A percentile compares a stretch with the other conserved stretches of the same genome.
Evolutionary conservation across 2,888 invertebrate genomes (phyloP).

Genomic region (Hipparchia semele): DNA sequence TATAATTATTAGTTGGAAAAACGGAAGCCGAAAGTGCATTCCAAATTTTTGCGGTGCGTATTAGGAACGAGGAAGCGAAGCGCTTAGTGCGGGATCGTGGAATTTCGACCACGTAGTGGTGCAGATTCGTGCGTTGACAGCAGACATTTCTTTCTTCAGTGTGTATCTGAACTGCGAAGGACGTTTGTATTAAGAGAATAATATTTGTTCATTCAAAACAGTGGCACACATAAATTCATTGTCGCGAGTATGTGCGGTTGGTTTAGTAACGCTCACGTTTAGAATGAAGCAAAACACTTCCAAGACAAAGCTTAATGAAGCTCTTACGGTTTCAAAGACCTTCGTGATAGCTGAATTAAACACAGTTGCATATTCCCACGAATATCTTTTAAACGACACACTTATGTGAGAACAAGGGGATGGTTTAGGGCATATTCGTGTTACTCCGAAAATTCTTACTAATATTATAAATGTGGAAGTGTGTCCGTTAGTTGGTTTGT

Average conservation of each 20-base stretch:
- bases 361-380: neutral
- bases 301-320: conserved; percentile 23
- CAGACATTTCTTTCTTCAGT: too few species aligned
- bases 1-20: too few species aligned
- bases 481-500: too few species aligned
- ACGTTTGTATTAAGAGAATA: neutral
- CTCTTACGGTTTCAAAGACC: conserved; percentile 18
- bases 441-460: too few species aligned
- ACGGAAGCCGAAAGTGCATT: too few species aligned
- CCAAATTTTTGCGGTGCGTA: too few species aligned
- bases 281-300: conserved; percentile 9
- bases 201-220: conserved; percentile 4
- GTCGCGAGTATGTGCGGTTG: neutral
- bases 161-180: too few species aligned
- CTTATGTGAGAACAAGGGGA: neutral
- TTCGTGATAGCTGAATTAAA: conserved; percentile 15
- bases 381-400: neutral
- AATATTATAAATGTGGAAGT: too few species aligned
- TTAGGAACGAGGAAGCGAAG: too few species aligned
- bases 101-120: too few species aligned
- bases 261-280: conserved; percentile 13
- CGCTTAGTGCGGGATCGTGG: too few species aligned
- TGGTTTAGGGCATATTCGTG: neutral
- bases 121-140: too few species aligned
- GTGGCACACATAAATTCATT: neutral